phyloP scores from a whole-genome alignment of 2,113 vertebrate genomes.

The Pluvianellus socialis region DNA sequence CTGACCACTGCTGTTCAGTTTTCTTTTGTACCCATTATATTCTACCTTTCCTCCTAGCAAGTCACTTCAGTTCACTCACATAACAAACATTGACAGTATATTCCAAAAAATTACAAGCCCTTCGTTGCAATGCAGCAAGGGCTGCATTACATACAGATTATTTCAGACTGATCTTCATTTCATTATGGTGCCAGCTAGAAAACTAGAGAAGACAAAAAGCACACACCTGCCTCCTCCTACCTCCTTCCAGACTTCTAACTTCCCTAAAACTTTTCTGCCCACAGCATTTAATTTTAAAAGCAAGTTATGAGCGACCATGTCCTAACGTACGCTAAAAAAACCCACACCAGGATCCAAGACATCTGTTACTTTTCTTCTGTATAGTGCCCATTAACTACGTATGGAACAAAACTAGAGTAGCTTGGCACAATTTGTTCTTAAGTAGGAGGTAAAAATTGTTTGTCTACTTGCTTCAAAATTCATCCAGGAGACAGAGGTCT shows the following conservation, averaged over 20 bases:
- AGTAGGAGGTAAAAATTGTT: constrained; percentile 8
- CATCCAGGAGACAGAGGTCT: not conserved
- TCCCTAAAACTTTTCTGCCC: not conserved
- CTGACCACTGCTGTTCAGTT: not conserved
- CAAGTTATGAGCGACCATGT: not conserved
- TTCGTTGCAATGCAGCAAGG: not conserved
- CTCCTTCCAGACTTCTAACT: not conserved
- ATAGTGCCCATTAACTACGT: not conserved
- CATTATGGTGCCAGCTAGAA: not conserved
- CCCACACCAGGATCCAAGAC: not conserved
- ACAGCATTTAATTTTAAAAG: not conserved
- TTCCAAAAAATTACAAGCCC: not conserved
- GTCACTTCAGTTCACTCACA: not conserved
- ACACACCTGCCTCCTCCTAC: constrained; percentile 15
- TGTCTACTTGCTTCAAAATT: not conserved
- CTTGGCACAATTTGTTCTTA: constrained; percentile 12
- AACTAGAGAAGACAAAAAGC: not conserved
- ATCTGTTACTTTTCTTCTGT: constrained; percentile 8
- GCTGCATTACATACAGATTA: not conserved
- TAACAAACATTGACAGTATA: not conserved
- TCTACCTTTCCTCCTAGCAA: not conserved
- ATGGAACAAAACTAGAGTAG: constrained; percentile 1
- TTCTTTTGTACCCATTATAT: not conserved
- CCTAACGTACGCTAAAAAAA: not conserved
- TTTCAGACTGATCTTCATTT: not conserved